These are phyloP conservation scores for Trinectes maculatus DNA, from an alignment of 2,113 vertebrate genomes.

Conservation along the genomic window DNA sequence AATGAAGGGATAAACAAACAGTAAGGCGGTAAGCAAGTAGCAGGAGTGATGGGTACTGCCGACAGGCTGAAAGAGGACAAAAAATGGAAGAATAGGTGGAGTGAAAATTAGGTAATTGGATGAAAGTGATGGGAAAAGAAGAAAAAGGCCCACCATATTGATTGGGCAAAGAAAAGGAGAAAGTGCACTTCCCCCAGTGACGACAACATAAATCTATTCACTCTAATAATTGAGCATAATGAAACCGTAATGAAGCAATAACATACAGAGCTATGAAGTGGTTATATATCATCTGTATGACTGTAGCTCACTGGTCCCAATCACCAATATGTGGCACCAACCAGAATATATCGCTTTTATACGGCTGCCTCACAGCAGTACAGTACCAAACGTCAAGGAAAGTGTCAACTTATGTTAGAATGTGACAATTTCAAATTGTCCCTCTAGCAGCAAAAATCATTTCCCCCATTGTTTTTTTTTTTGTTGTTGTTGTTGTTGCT, in stretches of 20 bases:
- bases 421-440: conserved; percentile 31
- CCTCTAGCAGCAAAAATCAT: conserved; percentile 18
- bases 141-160: conserved; percentile 23
- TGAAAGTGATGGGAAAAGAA: conserved; percentile 23
- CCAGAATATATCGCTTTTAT: conserved; percentile 34
- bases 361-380: neutral
- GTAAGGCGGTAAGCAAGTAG: neutral
- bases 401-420: conserved; percentile 41
- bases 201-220: conserved; percentile 35
- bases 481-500: conserved; percentile 8
- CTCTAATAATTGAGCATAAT: conserved; percentile 48
- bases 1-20: conserved; percentile 4
- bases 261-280: conserved; percentile 33
- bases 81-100: conserved; percentile 16
- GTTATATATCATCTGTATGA: conserved; percentile 39
- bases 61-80: neutral
- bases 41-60: neutral
- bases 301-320: conserved; percentile 27
- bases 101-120: conserved; percentile 44
- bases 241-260: conserved; percentile 44
- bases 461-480: conserved; percentile 12
- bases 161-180: conserved; percentile 32
- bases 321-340: conserved; percentile 36
- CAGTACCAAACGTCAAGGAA: conserved; percentile 16
- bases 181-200: conserved; percentile 45